Base-by-base conservation (phyloP, 2,888 invertebrate genomes). In the Selenia dentaria region DNA sequence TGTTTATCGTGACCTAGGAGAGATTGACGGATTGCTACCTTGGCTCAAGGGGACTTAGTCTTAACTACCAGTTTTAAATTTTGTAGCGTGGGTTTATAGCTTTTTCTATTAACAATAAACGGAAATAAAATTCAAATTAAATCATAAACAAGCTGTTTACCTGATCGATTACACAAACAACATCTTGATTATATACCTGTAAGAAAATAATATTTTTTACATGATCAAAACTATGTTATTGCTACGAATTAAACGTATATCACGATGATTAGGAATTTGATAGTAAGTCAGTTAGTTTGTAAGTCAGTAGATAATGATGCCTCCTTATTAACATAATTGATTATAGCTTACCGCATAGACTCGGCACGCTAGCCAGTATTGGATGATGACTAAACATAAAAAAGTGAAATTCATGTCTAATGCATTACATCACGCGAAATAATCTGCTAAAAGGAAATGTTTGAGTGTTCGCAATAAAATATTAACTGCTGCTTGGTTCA, bases 101-200 rank as follows among this genome's bases (percentile, higher is more conserved):
- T 12, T 12, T 12, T 6, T 12, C n/a, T 28, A 16, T 4, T 4
- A 16, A 16, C 16, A 16, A 3, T 16, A 16, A 16, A 16, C 16
- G n/a, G n/a, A n/a, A n/a, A n/a, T n/a, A n/a, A n/a, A n/a, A n/a
- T n/a, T n/a, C n/a, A n/a, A 4, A 16, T 16, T 16, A 9, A 10
- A 10, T 10, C 3, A 25, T 3, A 6, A 9, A 27, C 27, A 3
- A 6, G 9, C 12, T 16, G 31, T 42, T 59, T 81, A 87, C 86
- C 85, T 72, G 37, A 50, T 85, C 79, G 36, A 80, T 67, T 37
- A 82, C 42, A 60, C 88, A 89, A 43, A 74, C 53, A 26, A 87
- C 76, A 57, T 83, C 80, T 50, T 77, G 83, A 53, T 79, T 87
- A 59, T 80, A 87, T 36, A 51, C 52, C 87, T 87, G 83, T 47